Conservation (phyloP, 2,888 invertebrate species). For the Lomographa bimaculata region DNA sequence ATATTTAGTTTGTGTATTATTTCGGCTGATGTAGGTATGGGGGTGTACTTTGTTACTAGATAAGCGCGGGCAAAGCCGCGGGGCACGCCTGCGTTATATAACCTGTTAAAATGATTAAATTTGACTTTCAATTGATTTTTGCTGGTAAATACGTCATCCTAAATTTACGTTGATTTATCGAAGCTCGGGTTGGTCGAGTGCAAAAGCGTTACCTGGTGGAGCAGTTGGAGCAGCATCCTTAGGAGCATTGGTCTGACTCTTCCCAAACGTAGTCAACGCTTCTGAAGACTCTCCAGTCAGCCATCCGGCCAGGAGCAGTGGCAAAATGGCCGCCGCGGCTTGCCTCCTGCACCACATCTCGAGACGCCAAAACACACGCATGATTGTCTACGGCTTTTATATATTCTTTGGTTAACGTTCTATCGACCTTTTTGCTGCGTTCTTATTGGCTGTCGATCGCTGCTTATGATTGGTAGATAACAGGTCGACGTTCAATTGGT, state of each 20-base stretch:
- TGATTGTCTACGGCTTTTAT: conserved; percentile 42
- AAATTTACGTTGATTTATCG: too few species aligned
- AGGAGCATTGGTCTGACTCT: conserved; percentile 84
- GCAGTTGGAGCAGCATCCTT: conserved; percentile 81
- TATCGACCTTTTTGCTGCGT: conserved; percentile 4
- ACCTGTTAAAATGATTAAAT: too few species aligned
- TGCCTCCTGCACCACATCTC: conserved; percentile 75
- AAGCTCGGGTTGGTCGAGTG: not conserved
- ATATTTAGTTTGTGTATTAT: too few species aligned
- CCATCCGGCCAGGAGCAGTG: conserved; percentile 65
- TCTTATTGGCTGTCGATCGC: conserved; percentile 16
- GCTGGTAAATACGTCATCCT: too few species aligned
- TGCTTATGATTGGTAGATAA: conserved; percentile 4
- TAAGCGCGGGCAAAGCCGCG: too few species aligned
- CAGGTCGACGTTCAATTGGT: not conserved
- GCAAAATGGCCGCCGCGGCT: conserved; percentile 64
- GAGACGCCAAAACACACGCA: conserved; percentile 64
- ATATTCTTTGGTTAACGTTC: conserved; percentile 16
- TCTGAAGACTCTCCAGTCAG: conserved; percentile 78
- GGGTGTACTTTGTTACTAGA: too few species aligned
- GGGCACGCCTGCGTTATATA: too few species aligned
- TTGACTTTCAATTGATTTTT: too few species aligned
- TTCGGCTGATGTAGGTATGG: too few species aligned
- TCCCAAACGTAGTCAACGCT: conserved; percentile 88
- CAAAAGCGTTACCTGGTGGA: conserved; percentile 74